phyloP scores from a whole-genome alignment of 1,140 invertebrate species.

The Listronotus bonariensis region DNA sequence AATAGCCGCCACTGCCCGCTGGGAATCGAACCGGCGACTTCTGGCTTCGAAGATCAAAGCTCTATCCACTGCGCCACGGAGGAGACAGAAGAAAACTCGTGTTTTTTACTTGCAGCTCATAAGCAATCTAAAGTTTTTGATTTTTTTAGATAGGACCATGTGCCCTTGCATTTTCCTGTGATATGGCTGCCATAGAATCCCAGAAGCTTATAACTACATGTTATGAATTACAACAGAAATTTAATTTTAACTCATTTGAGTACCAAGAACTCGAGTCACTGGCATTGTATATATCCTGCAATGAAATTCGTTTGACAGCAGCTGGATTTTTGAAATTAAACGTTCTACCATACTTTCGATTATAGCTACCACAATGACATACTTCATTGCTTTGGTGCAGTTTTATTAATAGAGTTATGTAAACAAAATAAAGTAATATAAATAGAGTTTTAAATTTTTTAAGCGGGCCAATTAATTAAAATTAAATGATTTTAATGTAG shows the following conservation, averaged over 20 bases:
- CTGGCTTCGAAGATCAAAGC: too few species aligned
- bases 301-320: constrained; percentile 10
- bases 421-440: too few species aligned
- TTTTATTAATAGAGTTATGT: too few species aligned
- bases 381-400: constrained; percentile 12
- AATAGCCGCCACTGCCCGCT: too few species aligned
- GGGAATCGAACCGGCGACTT: too few species aligned
- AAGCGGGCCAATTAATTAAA: too few species aligned
- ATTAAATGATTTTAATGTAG: too few species aligned
- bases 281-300: background rate
- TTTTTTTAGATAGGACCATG: constrained; percentile 5
- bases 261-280: constrained; percentile 7
- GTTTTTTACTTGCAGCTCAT: too few species aligned
- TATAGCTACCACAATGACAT: constrained; percentile 10
- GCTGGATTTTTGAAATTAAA: constrained; percentile 21
- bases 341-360: constrained; percentile 12
- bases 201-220: background rate
- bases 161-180: constrained; percentile 1
- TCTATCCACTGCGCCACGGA: too few species aligned
- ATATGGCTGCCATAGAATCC: constrained; percentile 1
- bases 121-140: too few species aligned
- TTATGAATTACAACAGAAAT: constrained; percentile 5
- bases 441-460: too few species aligned
- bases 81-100: too few species aligned
- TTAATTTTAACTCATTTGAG: background rate